Evolutionary conservation across 1,140 invertebrate genomes (phyloP), one percentile per base, ranked within the genome.

Genomic region (Gryon sp.): DNA sequence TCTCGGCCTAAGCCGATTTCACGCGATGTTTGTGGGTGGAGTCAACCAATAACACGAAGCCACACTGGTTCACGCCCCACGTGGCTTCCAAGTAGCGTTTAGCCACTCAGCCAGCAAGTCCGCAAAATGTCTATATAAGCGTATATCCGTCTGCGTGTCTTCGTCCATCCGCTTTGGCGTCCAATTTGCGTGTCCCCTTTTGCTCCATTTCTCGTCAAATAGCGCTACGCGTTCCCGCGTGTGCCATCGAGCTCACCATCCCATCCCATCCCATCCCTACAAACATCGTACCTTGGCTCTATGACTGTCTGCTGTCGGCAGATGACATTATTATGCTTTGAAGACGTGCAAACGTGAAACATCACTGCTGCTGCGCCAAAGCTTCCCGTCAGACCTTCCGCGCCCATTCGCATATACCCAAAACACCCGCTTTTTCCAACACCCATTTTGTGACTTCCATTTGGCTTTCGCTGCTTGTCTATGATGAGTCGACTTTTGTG

Each of bases 31-130:
- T 53, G 48, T 52, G 83, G 84, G 85, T 83, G 84, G 83, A 84
- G 82, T 80, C 81, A 77, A 77, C 85, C 84, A 85, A 86, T 86
- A 82, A 84, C 83, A 84, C 80, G 77, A 87, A 85, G 78, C 77
- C 84, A 80, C 83, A 83, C 69, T 69, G 52, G 81, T 79, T 69
- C 76, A 80, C 84, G 82, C 85, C 85, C 75, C 83, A n/a, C 76
- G 72, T 86, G 85, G 84, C 86, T 86, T 86, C 75, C 73, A 50
- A 70, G 68, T 82, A 57, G 46, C 68, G 53, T 50, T 66, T 82
- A 86, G 86, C 86, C 86, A 86, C 82, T 87, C 85, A 72, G 86
- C 86, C 86, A 87, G 86, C 86, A 87, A 87, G 86, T 86, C 85
- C 82, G 46, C 53, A 30, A 22, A 63, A n/a, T n/a, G n/a, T n/a